Evolutionary conservation across 2,113 vertebrate species (phyloP).

Genomic region (Brachypteracias leptosomus): DNA sequence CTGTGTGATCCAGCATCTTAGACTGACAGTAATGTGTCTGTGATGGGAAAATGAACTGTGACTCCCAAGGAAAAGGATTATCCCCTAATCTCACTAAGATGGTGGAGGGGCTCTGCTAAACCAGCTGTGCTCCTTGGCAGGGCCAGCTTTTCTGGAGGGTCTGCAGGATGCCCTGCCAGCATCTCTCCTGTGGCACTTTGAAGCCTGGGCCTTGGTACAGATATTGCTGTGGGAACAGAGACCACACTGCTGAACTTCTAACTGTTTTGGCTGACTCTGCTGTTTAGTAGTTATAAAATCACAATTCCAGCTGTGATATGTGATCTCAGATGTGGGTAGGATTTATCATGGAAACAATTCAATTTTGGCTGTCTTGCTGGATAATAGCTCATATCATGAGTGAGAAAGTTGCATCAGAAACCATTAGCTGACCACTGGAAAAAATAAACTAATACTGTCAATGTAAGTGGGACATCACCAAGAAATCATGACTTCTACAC

Average conservation of each 20-base stretch:
- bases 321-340: background rate
- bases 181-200: accelerated
- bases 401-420: constrained; percentile 4
- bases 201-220: background rate
- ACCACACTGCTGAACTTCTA: background rate
- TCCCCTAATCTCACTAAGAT: background rate
- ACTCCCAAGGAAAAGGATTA: background rate
- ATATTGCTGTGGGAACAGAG: background rate
- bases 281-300: background rate
- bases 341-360: constrained; percentile 36
- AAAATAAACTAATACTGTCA: background rate
- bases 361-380: background rate
- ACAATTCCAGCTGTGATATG: background rate
- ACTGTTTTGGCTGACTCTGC: background rate
- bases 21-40: background rate
- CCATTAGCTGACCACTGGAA: background rate
- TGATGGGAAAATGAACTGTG: background rate
- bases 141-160: background rate
- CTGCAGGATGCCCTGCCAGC: background rate
- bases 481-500: background rate
- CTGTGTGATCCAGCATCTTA: accelerated
- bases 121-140: background rate
- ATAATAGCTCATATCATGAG: background rate
- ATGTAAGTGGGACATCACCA: background rate
- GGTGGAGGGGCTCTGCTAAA: background rate